Evolutionary conservation across 2,797 vertebrate species (phyloP).

Genomic region (Ataeniobius toweri): DNA sequence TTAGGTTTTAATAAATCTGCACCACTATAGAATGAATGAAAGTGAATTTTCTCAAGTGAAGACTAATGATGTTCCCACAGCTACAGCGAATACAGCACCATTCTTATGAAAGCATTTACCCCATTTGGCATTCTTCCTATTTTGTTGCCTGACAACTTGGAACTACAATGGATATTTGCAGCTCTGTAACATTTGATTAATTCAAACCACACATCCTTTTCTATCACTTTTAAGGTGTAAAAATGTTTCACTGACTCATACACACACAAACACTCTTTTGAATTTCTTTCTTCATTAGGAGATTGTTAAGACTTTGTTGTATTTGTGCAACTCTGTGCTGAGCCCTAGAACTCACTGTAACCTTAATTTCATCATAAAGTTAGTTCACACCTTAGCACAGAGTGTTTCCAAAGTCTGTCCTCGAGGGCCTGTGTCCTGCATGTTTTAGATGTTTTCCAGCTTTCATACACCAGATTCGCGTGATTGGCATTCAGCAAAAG

Average conservation of each 20-base stretch:
- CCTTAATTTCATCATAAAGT: no score
- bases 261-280: not conserved
- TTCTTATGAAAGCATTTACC: not conserved
- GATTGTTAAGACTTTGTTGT: no score
- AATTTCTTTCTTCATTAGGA: not conserved
- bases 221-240: not conserved
- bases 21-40: not conserved
- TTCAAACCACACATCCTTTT: not conserved
- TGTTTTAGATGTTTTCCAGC: no score
- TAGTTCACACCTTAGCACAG: no score
- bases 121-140: constrained; percentile 5
- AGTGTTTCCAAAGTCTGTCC: no score
- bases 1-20: constrained; percentile 8
- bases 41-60: not conserved
- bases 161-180: not conserved
- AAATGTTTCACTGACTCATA: not conserved
- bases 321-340: no score
- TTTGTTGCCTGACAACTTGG: constrained; percentile 2
- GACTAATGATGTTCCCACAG: constrained; percentile 12
- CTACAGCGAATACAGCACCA: not conserved
- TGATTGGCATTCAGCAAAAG: no score
- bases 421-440: no score
- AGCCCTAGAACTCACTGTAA: no score
- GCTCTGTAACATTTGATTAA: not conserved
- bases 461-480: no score